phyloP scores from a whole-genome alignment of 1,140 invertebrate species.

The Papilio xuthus region DNA sequence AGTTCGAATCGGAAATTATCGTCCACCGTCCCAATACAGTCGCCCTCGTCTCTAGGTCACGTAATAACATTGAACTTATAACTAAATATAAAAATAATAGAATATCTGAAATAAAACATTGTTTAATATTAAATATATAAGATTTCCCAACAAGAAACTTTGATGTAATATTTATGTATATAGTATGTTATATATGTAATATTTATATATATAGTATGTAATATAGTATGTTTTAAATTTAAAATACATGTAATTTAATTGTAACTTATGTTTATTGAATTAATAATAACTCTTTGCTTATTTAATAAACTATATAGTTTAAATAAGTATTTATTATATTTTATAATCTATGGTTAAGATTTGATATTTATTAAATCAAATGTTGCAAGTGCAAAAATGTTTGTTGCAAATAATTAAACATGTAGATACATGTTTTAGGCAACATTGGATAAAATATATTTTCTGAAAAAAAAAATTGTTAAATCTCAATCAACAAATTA shows the following conservation, averaged over 20 bases:
- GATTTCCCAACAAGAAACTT: conserved; percentile 19
- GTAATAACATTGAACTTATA: conserved; percentile 69
- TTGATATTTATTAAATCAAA: conserved; percentile 8
- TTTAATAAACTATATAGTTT: background rate
- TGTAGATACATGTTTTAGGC: background rate
- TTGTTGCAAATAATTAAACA: background rate
- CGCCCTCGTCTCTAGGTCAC: conserved; percentile 56
- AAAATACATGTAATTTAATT: too few species aligned
- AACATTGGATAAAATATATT: background rate
- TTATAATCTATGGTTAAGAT: too few species aligned
- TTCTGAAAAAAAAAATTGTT: too few species aligned
- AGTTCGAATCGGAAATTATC: conserved; percentile 33
- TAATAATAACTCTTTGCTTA: background rate
- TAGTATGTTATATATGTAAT: too few species aligned
- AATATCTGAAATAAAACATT: conserved; percentile 49
- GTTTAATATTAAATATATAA: conserved; percentile 37
- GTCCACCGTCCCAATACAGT: conserved; percentile 48
- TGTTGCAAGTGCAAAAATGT: too few species aligned
- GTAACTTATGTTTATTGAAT: background rate
- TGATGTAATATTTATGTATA: background rate
- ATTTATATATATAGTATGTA: too few species aligned
- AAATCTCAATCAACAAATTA: too few species aligned
- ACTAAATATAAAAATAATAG: conserved; percentile 52
- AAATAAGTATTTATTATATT: background rate
- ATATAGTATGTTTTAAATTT: background rate